phyloP scores from a whole-genome alignment of 2,888 invertebrate species.

The Eristalis arbustorum region DNA sequence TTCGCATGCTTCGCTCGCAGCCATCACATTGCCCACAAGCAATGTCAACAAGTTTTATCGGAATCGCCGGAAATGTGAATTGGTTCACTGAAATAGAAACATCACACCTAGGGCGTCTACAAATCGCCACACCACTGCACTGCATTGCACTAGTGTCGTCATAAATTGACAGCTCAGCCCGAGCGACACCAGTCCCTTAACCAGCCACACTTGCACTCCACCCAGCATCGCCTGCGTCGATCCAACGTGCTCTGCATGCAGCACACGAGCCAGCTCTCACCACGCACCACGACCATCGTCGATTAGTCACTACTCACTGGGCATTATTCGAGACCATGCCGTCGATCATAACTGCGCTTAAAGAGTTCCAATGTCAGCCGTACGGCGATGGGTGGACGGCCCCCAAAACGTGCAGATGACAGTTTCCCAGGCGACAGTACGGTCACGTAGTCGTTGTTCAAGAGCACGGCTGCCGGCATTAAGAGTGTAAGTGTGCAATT shows the following conservation, averaged over 20 bases:
- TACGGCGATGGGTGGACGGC: not conserved
- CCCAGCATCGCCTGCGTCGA: not conserved
- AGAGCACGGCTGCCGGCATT: conserved; percentile 4
- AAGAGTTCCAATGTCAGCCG: conserved; percentile 48
- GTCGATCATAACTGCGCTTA: conserved; percentile 53
- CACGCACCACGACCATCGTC: conserved; percentile 22
- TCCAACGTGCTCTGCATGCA: conserved; percentile 29
- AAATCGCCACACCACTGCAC: not conserved
- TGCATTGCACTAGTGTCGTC: not conserved
- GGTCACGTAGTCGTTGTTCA: conserved; percentile 54
- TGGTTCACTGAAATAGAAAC: conserved; percentile 14
- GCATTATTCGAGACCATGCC: not conserved
- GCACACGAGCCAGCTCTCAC: conserved; percentile 27
- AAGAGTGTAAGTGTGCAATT: conserved; percentile 58
- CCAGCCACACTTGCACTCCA: not conserved
- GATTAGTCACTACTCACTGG: conserved; percentile 58
- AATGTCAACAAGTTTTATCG: not conserved
- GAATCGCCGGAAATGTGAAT: conserved; percentile 45
- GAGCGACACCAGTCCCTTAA: conserved; percentile 20
- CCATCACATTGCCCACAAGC: not conserved
- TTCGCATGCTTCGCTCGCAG: not conserved
- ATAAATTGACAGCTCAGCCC: conserved; percentile 30
- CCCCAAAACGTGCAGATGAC: conserved; percentile 53
- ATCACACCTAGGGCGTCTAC: conserved; percentile 40
- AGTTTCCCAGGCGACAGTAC: conserved; percentile 37